Evolutionary conservation across 2,888 invertebrate species (phyloP).

Genomic region (Andrena bucephala): DNA sequence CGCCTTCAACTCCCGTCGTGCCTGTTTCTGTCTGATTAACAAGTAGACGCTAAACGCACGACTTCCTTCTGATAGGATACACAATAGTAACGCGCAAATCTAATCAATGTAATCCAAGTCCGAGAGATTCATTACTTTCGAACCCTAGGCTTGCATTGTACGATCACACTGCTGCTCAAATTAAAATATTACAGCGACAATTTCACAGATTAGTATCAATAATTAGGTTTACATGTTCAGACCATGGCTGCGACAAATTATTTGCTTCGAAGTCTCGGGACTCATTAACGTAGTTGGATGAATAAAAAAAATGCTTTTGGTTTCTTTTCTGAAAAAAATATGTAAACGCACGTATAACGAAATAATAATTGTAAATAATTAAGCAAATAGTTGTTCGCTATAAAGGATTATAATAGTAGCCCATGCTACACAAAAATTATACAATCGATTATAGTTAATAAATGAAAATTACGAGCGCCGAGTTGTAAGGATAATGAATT

Average conservation of each 20-base stretch:
- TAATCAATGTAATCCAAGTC: slow-evolving; percentile 6
- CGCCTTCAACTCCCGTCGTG: neutral
- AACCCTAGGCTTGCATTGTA: neutral
- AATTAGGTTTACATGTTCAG: neutral
- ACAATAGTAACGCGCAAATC: neutral
- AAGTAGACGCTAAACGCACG: neutral
- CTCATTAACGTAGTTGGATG: neutral
- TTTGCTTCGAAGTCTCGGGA: neutral
- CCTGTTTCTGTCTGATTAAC: neutral
- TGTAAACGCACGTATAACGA: neutral
- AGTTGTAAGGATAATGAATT: neutral
- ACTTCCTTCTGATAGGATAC: slow-evolving; percentile 1
- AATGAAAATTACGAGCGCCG: neutral
- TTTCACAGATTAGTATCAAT: neutral
- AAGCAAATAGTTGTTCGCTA: neutral
- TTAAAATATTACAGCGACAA: neutral
- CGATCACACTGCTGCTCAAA: neutral
- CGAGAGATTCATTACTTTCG: neutral
- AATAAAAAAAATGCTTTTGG: neutral
- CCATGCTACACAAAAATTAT: neutral
- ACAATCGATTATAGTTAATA: neutral
- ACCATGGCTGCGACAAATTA: neutral
- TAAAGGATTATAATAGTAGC: neutral
- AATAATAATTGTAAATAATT: neutral
- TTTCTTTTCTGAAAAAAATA: neutral